Evolutionary conservation across 2,113 vertebrate genomes (phyloP).

Genomic region (Litocranius walleri): DNA sequence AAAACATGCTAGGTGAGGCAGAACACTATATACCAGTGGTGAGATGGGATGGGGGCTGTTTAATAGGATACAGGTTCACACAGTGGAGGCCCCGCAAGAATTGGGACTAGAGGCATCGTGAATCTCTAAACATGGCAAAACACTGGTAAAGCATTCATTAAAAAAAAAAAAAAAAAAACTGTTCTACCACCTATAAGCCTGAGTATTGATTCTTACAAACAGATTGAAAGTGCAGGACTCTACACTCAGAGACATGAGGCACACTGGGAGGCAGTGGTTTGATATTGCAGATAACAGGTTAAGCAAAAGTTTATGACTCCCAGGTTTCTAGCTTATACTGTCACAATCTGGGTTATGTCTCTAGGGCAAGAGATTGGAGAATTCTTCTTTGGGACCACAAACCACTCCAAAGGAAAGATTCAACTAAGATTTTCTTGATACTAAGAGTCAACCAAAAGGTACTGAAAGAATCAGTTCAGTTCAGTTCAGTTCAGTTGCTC

Average conservation of each 20-base stretch:
- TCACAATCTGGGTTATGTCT: background rate
- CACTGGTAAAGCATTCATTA: background rate
- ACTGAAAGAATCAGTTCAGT: background rate
- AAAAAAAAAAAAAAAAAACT: background rate
- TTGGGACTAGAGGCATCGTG: background rate
- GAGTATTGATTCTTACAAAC: background rate
- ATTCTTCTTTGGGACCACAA: background rate
- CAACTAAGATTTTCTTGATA: background rate
- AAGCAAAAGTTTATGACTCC: background rate
- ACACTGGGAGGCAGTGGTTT: background rate
- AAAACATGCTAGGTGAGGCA: background rate
- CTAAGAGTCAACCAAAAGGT: background rate
- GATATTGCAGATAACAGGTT: background rate
- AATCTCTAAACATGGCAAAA: background rate
- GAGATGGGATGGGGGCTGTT: background rate
- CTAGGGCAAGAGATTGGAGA: background rate
- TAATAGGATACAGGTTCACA: background rate
- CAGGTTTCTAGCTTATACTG: background rate
- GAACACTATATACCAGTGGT: background rate
- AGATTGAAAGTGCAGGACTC: background rate
- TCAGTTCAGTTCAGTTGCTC: too few relatives aligned
- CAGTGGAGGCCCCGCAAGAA: background rate
- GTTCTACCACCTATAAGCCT: background rate
- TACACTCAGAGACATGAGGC: background rate
- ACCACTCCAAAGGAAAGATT: background rate